Percentiles rank a stretch among this genome's conserved stretches.
These are phyloP conservation scores for Hemaris fuciformis DNA, from an alignment of 2,888 invertebrate genomes.

Conservation along the genomic window DNA sequence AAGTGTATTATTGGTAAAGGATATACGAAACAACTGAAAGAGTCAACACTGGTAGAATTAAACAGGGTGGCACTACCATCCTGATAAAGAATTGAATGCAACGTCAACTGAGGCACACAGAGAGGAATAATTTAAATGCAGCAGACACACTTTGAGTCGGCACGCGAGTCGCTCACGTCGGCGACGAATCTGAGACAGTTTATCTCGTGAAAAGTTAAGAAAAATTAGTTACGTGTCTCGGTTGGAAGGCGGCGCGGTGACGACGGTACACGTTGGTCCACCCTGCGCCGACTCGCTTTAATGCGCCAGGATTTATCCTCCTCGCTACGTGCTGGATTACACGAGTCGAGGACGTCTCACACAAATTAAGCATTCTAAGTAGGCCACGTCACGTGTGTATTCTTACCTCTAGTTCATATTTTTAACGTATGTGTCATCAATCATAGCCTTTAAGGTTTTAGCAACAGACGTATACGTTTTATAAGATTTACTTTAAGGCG, in stretches of 20 bases:
- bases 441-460: no score
- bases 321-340: background rate
- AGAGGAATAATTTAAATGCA: background rate
- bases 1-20: no score
- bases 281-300: no score
- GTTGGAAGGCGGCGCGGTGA: background rate
- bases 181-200: constrained; percentile 1
- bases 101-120: background rate
- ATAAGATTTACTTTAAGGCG: no score
- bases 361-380: background rate
- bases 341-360: background rate
- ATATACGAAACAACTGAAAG: no score
- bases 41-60: no score
- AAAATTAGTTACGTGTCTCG: constrained; percentile 6
- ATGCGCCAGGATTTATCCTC: background rate
- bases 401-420: no score
- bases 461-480: no score
- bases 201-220: constrained; percentile 10
- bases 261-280: background rate
- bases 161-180: background rate
- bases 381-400: background rate
- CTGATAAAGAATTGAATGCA: background rate
- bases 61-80: no score
- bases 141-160: background rate
- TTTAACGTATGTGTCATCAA: no score